A percentile compares a stretch with the other conserved stretches of the same genome.
Conservation (phyloP, 2,113 vertebrate genomes). For the Stictonetta naevosa region DNA sequence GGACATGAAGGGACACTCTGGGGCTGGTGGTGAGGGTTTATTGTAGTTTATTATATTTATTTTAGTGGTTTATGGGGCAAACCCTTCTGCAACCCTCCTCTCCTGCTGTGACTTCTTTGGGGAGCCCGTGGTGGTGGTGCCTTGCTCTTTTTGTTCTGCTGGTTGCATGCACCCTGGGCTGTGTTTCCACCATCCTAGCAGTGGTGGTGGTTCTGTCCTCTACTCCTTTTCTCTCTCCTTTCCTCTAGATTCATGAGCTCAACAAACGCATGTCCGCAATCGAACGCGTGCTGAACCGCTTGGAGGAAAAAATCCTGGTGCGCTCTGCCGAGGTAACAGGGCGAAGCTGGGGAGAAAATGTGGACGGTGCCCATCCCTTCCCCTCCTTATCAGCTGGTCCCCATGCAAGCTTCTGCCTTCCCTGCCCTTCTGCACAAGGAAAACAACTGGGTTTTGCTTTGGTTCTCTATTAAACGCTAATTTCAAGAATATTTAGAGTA, state of each 20-base stretch:
- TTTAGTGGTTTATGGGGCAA: background rate
- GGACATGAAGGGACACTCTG: background rate
- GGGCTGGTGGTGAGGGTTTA: background rate
- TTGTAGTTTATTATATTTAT: too few species aligned
- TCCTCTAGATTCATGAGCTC: conserved; percentile 83
- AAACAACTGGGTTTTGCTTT: background rate
- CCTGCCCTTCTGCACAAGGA: background rate
- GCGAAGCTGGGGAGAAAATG: background rate
- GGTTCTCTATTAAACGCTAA: background rate
- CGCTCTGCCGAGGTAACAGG: conserved; percentile 75
- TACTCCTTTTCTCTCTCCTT: background rate
- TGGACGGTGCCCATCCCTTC: background rate
- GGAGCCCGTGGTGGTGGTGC: rapidly evolving
- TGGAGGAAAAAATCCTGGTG: conserved; percentile 83
- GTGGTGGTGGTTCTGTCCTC: background rate
- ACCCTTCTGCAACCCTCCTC: background rate
- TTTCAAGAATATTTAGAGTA: background rate
- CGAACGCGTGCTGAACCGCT: conserved; percentile 80
- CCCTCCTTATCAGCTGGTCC: background rate
- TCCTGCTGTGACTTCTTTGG: rapidly evolving
- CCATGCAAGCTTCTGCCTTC: rapidly evolving
- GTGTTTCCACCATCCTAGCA: background rate
- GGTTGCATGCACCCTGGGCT: background rate
- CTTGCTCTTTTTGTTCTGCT: background rate
- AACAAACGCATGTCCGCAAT: conserved; percentile 82